These are phyloP conservation scores for Hesperophylax magnus DNA, from an alignment of 1,140 invertebrate species.

Conservation along the genomic window DNA sequence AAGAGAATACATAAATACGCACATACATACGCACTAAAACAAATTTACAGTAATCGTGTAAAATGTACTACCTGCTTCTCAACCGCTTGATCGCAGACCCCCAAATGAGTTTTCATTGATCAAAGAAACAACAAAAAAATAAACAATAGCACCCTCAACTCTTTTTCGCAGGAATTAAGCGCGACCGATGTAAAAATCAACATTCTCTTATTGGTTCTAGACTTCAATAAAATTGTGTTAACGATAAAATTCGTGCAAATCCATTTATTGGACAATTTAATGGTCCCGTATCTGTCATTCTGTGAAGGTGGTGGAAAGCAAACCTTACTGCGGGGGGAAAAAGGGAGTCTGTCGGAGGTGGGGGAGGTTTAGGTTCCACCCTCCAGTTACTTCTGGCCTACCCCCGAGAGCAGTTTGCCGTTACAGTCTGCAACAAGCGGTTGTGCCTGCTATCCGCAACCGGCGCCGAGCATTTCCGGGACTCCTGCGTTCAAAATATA, in stretches of 20 bases:
- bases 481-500: conserved; percentile 1
- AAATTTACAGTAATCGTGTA: too few relatives aligned
- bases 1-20: too few relatives aligned
- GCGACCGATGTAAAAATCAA: too few relatives aligned
- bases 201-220: too few relatives aligned
- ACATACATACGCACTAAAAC: too few relatives aligned
- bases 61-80: too few relatives aligned
- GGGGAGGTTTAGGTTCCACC: background rate
- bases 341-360: background rate
- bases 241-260: background rate
- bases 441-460: background rate
- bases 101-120: too few relatives aligned
- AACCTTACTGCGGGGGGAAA: background rate
- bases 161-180: too few relatives aligned
- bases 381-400: background rate
- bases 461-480: background rate
- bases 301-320: background rate
- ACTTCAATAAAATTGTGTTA: too few relatives aligned
- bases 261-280: background rate
- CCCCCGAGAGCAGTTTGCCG: conserved; percentile 1
- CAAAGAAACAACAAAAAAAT: too few relatives aligned
- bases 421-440: conserved; percentile 14
- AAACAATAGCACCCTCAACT: too few relatives aligned
- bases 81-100: too few relatives aligned
- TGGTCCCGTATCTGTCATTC: background rate